Evolutionary conservation across 2,888 invertebrate genomes (phyloP).

Genomic region (Rhagonycha lutea): DNA sequence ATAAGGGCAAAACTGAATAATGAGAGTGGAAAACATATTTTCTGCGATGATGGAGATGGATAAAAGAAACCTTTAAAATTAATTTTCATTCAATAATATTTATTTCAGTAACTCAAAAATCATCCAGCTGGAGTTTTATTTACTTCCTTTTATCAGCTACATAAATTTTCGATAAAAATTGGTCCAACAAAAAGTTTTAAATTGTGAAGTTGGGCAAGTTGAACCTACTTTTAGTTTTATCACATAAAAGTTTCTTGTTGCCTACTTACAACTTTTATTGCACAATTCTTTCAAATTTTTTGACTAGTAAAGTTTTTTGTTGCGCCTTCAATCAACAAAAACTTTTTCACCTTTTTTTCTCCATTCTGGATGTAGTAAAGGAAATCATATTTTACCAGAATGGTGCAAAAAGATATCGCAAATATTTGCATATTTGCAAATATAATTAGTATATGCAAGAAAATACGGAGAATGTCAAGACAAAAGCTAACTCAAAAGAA

Average conservation of each 20-base stretch:
- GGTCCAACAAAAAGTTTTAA: neutral
- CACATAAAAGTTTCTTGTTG: neutral
- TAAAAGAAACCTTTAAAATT: too few species aligned
- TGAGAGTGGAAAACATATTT: too few species aligned
- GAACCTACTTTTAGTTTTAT: neutral
- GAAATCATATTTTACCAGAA: too few species aligned
- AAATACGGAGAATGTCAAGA: neutral
- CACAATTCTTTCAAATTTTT: neutral
- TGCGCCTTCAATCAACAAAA: neutral
- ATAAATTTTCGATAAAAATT: neutral
- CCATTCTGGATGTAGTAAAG: neutral
- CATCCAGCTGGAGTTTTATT: neutral
- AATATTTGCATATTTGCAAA: neutral
- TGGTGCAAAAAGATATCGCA: neutral
- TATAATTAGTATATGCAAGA: neutral
- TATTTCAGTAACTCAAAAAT: too few species aligned
- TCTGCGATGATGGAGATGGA: too few species aligned
- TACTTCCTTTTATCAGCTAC: neutral
- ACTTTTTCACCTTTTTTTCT: neutral
- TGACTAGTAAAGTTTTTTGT: neutral
- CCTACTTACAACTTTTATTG: neutral
- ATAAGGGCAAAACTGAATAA: too few species aligned
- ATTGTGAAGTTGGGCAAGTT: neutral
- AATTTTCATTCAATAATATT: neutral
- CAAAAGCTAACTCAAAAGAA: neutral